phyloP scores from a whole-genome alignment of 2,113 vertebrate species.

The human (Homo sapiens) region DNA sequence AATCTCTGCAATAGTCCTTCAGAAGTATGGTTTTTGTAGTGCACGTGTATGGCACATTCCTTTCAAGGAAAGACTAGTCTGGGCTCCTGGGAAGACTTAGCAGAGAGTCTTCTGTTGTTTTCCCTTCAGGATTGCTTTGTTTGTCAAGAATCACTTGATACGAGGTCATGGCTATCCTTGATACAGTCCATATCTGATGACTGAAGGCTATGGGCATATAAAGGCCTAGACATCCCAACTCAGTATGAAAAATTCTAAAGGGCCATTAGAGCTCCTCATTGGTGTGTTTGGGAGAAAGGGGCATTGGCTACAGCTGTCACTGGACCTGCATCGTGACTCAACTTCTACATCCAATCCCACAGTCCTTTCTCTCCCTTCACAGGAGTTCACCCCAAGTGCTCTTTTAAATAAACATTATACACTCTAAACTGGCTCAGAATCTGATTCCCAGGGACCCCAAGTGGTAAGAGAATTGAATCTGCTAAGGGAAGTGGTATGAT shows the following conservation, averaged over 20 bases:
- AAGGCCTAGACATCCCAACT: background rate
- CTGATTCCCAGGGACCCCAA: background rate
- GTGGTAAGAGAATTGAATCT: background rate
- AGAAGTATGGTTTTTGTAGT: background rate
- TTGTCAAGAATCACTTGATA: background rate
- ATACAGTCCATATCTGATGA: background rate
- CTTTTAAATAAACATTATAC: background rate
- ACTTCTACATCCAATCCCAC: background rate
- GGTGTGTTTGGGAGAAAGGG: accelerated
- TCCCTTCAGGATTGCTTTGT: background rate
- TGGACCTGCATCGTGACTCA: no score
- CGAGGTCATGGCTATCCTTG: background rate
- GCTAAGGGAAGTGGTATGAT: background rate
- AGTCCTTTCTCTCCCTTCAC: background rate
- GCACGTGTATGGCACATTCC: background rate
- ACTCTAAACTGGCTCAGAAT: background rate
- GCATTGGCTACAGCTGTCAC: background rate
- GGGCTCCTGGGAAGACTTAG: background rate
- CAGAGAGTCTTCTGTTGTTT: background rate
- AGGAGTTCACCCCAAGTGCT: background rate
- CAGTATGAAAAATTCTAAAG: background rate
- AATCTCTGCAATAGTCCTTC: background rate
- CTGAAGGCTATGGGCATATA: background rate
- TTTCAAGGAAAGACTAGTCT: background rate
- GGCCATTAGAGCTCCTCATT: no score